Base-by-base conservation (phyloP, 2,888 invertebrate species). In the Dione juno region DNA sequence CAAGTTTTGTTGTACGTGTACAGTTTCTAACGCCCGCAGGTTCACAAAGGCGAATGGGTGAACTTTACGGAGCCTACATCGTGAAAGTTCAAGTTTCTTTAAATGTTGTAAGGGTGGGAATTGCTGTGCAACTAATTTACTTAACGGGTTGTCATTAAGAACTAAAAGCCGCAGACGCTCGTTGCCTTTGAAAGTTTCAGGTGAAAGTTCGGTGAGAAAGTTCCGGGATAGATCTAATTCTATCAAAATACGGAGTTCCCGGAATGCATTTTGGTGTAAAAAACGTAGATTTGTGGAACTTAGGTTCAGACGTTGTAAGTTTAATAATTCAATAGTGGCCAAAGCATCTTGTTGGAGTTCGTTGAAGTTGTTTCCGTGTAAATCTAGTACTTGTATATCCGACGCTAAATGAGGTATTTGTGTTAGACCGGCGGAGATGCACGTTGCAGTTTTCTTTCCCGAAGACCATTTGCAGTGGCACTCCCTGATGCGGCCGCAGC, bases 381-480 rank as follows among this genome's bases (percentile, higher is more conserved):
- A 88, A 79, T 98, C 97, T 76, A 98, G 94, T 7, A 96, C 87
- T 95, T 96, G 82, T 92, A 95, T 91, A 19, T 93, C 93, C 69
- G 91, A 78, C 16, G 89, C 88, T 74, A 93, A 81, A 74, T 84
- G 82, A 50, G 98, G 98, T 43, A 98, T 94, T 66, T 94, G 93
- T 66, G 95, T 95, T 74, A 97, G 94, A 21, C 96, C 96, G 48
- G 96, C 96, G 74, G 96, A 95, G 71, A 95, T 94, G 87, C 98
- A 98, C 59, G 97, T 94, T 11, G 97, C 98, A 3, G 97, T 97
- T 87, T 97, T 97, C 88, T 98, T 98, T 67, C 98, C 98, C 58
- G 96, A 96, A 6, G 96, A 96, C 98, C 98, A 98, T 90, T 97
- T 98, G 94, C 98, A 98, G 79, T 95, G 95, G 86, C 98, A 98